Percentiles rank a stretch among this genome's conserved stretches.
Evolutionary conservation across 2,113 vertebrate genomes (phyloP).

Genomic region (Hippocampus zosterae): DNA sequence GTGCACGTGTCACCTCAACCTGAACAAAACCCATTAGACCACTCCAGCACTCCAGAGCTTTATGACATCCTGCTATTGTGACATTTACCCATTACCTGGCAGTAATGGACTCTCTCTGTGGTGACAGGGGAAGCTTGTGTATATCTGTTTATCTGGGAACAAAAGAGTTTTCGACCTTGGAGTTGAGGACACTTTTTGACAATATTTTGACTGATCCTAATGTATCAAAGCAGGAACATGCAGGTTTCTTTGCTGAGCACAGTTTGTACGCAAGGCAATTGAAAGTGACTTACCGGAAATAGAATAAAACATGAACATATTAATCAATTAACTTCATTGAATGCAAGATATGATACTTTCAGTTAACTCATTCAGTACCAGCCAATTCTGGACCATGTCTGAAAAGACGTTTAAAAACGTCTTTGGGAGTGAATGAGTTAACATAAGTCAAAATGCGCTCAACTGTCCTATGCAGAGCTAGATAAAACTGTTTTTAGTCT

Average conservation of each 20-base stretch:
- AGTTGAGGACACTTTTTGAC: not conserved
- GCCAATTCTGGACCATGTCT: too few species aligned
- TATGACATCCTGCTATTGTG: constrained; percentile 72
- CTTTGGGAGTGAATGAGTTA: too few species aligned
- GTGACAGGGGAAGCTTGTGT: constrained; percentile 31
- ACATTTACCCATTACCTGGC: constrained; percentile 70
- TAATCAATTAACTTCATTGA: not conserved
- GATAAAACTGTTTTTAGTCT: not conserved
- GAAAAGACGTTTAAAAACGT: too few species aligned
- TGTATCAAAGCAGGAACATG: not conserved
- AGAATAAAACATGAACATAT: not conserved
- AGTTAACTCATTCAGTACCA: too few species aligned
- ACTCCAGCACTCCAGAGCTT: constrained; percentile 70
- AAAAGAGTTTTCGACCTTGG: not conserved
- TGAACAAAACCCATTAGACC: constrained; percentile 73
- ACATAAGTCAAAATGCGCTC: not conserved
- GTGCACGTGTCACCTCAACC: constrained; percentile 66
- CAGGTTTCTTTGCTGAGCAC: not conserved
- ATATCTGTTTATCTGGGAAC: not conserved
- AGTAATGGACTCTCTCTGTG: constrained; percentile 70
- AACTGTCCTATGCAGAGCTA: too few species aligned
- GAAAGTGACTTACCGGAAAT: not conserved
- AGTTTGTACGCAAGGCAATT: not conserved
- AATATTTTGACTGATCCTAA: not conserved
- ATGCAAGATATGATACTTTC: not conserved